Evolutionary conservation across 2,113 vertebrate genomes (phyloP), one percentile per base, ranked within the genome.

Genomic region (Coryphaenoides rupestris): DNA sequence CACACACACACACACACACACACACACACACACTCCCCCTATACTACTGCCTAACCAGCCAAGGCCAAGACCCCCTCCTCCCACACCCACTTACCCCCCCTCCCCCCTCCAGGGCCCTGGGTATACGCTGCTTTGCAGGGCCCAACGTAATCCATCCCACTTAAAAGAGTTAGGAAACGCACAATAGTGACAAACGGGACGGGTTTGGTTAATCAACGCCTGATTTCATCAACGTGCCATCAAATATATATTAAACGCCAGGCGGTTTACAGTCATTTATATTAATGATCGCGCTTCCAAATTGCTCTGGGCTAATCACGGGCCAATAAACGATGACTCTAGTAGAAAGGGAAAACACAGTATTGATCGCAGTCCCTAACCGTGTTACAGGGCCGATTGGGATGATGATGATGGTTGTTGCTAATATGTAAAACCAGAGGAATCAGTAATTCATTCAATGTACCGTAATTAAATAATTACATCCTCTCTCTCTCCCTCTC

Each of bases 381-480:
- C 61, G 46, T 72, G 85, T 88, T 86, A 85, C 62, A 68, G 66
- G 70, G 67, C 60, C 80, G 73, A 69, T 77, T 81, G 81, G 81
- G 78, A 83, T 77, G n/a, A n/a, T n/a, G n/a, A n/a, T n/a, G n/a
- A n/a, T n/a, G 73, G 50, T 61, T 62, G 58, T 77, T 77, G 70
- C 74, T 81, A 70, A 86, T 79, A 83, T 78, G 83, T 82, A 77
- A 85, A 82, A 76, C 68, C 73, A 69, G 76, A 72, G 68, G 66
- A 82, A 85, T 86, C 82, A 68, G 74, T 75, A 78, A 77, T 68
- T 81, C 70, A 76, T 73, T 80, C 76, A 80, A 75, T 80, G 76
- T n/a, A 57, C 45, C 57, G 63, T 87, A 85, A 87, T 84, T 77
- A 78, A 81, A 82, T 84, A 77, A 87, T 86, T 74, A 40, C 33